Evolutionary conservation across 35 echinoderm and acorn worm genomes (phyloP), one percentile per base, ranked within the genome.

Genomic region (Diadema setosum): DNA sequence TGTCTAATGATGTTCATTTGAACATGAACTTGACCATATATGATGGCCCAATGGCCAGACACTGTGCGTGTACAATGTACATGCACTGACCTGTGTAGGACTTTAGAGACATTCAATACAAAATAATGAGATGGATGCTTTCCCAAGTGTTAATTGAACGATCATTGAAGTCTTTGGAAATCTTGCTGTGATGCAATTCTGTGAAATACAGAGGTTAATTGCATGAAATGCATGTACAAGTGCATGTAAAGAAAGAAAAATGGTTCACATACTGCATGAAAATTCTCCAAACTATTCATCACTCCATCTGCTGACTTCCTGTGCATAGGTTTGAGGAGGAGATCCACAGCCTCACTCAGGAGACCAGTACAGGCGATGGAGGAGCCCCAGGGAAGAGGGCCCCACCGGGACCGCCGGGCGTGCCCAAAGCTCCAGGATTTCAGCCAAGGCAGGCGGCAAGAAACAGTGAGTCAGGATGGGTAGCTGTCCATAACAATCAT

Each of bases 251-350:
- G 12, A 16, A 12, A 55, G 49, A 55, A 16, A 12, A 55, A 55
- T n/a, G 12, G 21, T 2, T 1, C 1, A 55, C 21, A 55, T 2
- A 55, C 14, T 55, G 21, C 0, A 12, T 16, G 49, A 55, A 2
- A 59, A 23, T 14, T 23, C 9, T 60, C 1, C 9, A 5, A 18
- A 32, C 20, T 27, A 67, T 33, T n/a, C 27, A 31, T 9, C 9
- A 26, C 27, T 12, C 30, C 4, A 30, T 33, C 21, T 67, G 5
- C 37, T 29, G n/a, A 33, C 37, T 27, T 26, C 63, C 37, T 8
- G 27, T 67, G 27, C 16, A 3, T 33, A 88, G 86, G 70, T 88
- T 88, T 81, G 86, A 88, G 50, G 65, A 88, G 86, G 86, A 88
- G 70, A 88, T 67, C 12, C 30, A 33, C 27, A 67, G 63, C 37